Evolutionary conservation across 92 coral and sea anemone species (phyloP).

Genomic region (Pocillopora grandis): DNA sequence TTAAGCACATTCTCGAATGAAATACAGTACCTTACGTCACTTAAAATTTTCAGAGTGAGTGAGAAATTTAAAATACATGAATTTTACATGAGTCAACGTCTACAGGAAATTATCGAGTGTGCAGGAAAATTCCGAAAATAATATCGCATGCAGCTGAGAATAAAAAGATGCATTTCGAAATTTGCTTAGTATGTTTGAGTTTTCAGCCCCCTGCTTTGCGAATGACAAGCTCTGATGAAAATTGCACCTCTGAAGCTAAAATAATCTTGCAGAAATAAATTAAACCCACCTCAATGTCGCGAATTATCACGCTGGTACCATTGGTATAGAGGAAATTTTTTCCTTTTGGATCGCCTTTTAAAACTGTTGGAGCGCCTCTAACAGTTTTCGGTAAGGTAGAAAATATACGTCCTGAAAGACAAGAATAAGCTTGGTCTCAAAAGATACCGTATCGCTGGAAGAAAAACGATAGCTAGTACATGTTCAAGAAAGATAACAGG

Average conservation of each 20-base stretch:
- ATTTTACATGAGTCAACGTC: neutral
- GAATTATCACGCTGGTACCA: slow-evolving; percentile 81
- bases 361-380: slow-evolving; percentile 74
- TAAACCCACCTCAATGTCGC: slow-evolving; percentile 87
- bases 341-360: slow-evolving; percentile 96
- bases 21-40: no score
- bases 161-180: neutral
- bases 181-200: neutral
- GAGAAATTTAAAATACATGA: neutral
- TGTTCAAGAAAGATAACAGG: neutral
- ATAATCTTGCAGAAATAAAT: neutral
- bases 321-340: slow-evolving; percentile 85
- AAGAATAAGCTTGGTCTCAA: neutral
- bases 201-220: no score
- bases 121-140: neutral
- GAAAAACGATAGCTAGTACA: no score
- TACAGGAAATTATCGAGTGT: neutral
- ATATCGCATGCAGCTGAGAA: neutral
- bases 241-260: neutral
- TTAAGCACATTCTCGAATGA: no score
- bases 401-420: slow-evolving; percentile 62
- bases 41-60: neutral
- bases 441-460: no score
- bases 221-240: neutral
- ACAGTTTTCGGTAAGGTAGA: slow-evolving; percentile 78